Percentiles rank a stretch among this genome's conserved stretches.
Evolutionary conservation across 2,888 invertebrate species (phyloP).

Genomic region (Hyles lineata): DNA sequence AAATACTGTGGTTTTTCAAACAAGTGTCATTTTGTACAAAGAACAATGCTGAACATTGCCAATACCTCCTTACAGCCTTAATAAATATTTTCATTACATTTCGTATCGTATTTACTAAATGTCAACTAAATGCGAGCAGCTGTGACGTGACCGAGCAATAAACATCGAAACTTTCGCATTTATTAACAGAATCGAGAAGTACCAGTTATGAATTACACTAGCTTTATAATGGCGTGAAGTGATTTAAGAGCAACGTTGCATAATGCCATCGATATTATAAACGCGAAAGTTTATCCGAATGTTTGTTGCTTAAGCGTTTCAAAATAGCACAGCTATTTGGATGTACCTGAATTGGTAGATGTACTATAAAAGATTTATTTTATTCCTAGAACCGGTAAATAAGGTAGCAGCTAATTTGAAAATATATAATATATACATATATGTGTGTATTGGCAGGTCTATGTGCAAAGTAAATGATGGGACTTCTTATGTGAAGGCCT

Average conservation of each 20-base stretch:
- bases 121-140: background rate
- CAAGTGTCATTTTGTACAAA: background rate
- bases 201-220: constrained; percentile 14
- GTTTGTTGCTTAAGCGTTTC: constrained; percentile 25
- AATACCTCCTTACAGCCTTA: background rate
- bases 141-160: background rate
- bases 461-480: too few species aligned
- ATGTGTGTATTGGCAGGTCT: too few species aligned
- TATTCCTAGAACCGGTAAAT: too few species aligned
- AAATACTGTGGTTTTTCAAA: too few species aligned
- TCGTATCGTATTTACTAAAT: background rate
- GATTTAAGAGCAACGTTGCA: constrained; percentile 7
- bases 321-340: background rate
- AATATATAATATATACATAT: too few species aligned
- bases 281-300: constrained; percentile 12
- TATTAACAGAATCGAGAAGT: background rate
- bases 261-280: constrained; percentile 1
- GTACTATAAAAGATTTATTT: background rate
- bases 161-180: constrained; percentile 13
- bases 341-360: background rate
- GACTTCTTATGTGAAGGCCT: too few species aligned
- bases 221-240: constrained; percentile 16
- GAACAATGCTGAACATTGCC: background rate
- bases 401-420: too few species aligned
- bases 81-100: constrained; percentile 8